Evolutionary conservation across 2,113 vertebrate species (phyloP), one percentile per base, ranked within the genome.

Genomic region (Takifugu flavidus): DNA sequence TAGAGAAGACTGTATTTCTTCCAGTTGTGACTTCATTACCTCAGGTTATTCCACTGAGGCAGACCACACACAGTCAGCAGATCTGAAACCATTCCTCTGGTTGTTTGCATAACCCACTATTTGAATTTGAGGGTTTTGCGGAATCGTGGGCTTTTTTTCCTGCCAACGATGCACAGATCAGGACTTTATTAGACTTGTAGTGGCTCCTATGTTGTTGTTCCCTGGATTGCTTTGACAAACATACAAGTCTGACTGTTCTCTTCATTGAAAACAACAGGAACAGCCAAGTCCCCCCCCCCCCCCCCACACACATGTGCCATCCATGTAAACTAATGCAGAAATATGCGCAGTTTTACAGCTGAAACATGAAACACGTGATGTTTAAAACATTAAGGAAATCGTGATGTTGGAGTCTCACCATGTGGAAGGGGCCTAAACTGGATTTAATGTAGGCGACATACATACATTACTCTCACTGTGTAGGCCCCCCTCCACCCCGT

Each of bases 41-140:
- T 65, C 54, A 51, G 80, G 78, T 89, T 86, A 69, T 80, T 83
- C 80, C 80, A 75, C 65, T 44, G 56, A 79, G 56, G 56, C 27
- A 20, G 89, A 90, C 89, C 90, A 90, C 90, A 91, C 90, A 90
- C 88, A 88, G 80, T 46, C 68, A 49, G 27, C 43, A 63, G 67
- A 82, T 85, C 65, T 77, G 74, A 84, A 82, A 72, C 59, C 60
- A 63, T 77, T 67, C 74, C 75, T 78, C 63, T 44, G 58, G 65
- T 65, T 72, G 50, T 82, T 89, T 82, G 63, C 67, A 62, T 74
- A 78, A 82, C 72, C 79, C 70, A 65, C 64, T 79, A 72, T 87
- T 78, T 81, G 62, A 78, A 78, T 87, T 66, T 67, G 43, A 67
- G 65, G 53, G 60, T 67, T 53, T 77, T 59, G 59, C 65, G 79